Percentiles rank a stretch among this genome's conserved stretches.
These are phyloP conservation scores for Henricia sp. DNA, from an alignment of 53 echinoderm and acorn worm species.

Conservation along the genomic window DNA sequence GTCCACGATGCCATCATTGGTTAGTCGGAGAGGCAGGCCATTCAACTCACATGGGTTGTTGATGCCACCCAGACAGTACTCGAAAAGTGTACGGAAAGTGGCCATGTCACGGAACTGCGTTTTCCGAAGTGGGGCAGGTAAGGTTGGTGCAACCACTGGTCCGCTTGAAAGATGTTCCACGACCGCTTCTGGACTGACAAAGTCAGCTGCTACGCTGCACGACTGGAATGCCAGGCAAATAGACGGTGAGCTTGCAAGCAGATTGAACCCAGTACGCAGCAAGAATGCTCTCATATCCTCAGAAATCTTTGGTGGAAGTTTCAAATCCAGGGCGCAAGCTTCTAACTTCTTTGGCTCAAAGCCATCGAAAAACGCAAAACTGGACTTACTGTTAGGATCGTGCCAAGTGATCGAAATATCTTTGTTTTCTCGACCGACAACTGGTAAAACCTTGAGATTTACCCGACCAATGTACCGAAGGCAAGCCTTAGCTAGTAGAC, in stretches of 20 bases:
- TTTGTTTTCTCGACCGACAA: background rate
- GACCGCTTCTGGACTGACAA: slow-evolving; percentile 42
- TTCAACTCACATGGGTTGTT: background rate
- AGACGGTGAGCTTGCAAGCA: background rate
- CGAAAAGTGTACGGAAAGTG: background rate
- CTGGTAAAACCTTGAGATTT: slow-evolving; percentile 27
- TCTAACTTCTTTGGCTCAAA: background rate
- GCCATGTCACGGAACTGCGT: background rate
- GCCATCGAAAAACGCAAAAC: slow-evolving; percentile 35
- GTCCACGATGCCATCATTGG: slow-evolving; percentile 41
- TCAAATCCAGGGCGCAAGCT: background rate
- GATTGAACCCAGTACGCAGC: slow-evolving; percentile 19
- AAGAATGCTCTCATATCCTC: slow-evolving; percentile 4
- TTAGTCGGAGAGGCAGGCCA: slow-evolving; percentile 45
- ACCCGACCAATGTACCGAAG: slow-evolving; percentile 18
- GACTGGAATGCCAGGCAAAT: slow-evolving; percentile 18
- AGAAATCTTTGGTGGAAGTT: background rate
- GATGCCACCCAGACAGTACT: slow-evolving; percentile 43
- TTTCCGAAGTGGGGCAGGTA: slow-evolving; percentile 21
- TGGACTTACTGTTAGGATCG: slow-evolving; percentile 12
- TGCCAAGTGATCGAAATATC: slow-evolving; percentile 16
- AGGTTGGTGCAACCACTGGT: background rate
- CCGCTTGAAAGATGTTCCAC: slow-evolving; percentile 22
- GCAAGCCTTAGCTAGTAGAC: slow-evolving; percentile 9
- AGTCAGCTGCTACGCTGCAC: slow-evolving; percentile 4